A percentile compares a stretch with the other conserved stretches of the same genome.
Conservation (phyloP, 2,113 vertebrate species). For the Podarcis muralis region DNA sequence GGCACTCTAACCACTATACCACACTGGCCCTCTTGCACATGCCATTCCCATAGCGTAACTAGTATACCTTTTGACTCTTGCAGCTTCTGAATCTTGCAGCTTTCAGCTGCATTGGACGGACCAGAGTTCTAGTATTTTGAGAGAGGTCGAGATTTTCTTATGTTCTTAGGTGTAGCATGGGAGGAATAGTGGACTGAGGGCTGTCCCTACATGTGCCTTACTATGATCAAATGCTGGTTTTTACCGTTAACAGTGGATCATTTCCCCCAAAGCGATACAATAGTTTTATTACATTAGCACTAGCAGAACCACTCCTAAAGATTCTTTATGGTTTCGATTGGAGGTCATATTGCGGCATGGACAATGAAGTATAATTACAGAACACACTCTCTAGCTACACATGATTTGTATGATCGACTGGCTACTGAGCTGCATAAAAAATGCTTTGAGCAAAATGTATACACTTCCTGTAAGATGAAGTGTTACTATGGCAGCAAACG, state of each 20-base stretch:
- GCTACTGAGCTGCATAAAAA: background rate
- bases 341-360: background rate
- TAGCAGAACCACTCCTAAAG: background rate
- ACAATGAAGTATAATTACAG: background rate
- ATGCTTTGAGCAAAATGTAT: slow-evolving; percentile 4
- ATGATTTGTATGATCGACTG: background rate
- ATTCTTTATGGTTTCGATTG: background rate
- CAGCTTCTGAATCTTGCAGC: too few species aligned
- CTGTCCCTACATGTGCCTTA: background rate
- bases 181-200: too few species aligned
- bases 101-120: too few species aligned
- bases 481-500: slow-evolving; percentile 19
- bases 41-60: too few species aligned
- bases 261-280: background rate
- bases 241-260: background rate
- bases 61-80: too few species aligned
- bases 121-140: too few species aligned
- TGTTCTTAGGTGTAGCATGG: too few species aligned
- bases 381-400: background rate
- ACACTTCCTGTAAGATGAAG: background rate
- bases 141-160: too few species aligned
- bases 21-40: too few species aligned
- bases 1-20: too few species aligned
- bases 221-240: background rate
- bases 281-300: background rate